Evolutionary conservation across 1,140 invertebrate species (phyloP), one percentile per base, ranked within the genome.

Genomic region (Ridgeia piscesae): DNA sequence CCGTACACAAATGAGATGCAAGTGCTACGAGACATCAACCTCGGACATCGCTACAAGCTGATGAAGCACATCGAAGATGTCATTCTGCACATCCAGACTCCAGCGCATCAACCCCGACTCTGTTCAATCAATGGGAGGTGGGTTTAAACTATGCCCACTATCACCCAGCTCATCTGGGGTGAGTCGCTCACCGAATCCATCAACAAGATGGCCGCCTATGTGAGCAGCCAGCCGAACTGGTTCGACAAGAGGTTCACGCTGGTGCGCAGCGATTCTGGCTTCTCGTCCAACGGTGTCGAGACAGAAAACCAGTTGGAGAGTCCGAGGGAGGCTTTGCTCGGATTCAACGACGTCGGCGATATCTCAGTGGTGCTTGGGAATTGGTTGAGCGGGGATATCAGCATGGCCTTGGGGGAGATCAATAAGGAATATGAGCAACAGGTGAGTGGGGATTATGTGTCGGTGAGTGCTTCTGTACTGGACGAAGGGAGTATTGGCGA

Each of bases 51-150:
- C 0, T 91, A 91, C 89, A 42, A 35, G 14, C 27, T 91, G 4
- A 91, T 91, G 89, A 91, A 91, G 4, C 34, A 91, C 89, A 91
- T 91, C n/a, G 89, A 91, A 27, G 89, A 91, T 91, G 34, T 91
- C 34, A 17, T 91, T 9, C n/a, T 91, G 21, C 34, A 42, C 89
- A 9, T 91, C n/a, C 89, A 91, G 35, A 27, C 89, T 91, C 17
- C 58, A 77, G 58, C 58, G 58, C 6, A 21, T 77, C 58, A 77
- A 77, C 27, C 58, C 58, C 27, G 58, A 77, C 58, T 77, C 17
- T 21, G 58, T 77, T 2, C 58, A 77, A 21, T 77, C 27, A 9
- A 77, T 77, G 2, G 58, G 58, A 21, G 58, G 58, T 0, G 58
- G 58, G 58, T 4, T 4, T 77, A 17, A 77, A 77, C 58, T 77